phyloP scores from a whole-genome alignment of 2,888 invertebrate genomes.

The Platycheirus rosarum region DNA sequence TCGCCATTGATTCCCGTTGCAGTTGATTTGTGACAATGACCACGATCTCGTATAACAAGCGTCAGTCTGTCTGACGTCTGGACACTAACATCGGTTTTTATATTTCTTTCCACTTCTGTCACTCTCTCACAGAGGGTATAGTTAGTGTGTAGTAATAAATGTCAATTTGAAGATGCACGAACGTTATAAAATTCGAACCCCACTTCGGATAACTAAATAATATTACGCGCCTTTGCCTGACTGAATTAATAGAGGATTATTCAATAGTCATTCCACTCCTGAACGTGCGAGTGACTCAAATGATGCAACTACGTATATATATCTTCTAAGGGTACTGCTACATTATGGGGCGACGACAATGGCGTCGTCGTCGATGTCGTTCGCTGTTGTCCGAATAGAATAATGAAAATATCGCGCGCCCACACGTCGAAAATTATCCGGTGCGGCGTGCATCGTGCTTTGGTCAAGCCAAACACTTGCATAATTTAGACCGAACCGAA shows the following conservation, averaged over 20 bases:
- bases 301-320: constrained; percentile 60
- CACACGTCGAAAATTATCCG: constrained; percentile 65
- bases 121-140: constrained; percentile 14
- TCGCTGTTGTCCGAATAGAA: constrained; percentile 55
- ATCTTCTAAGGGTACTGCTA: constrained; percentile 25
- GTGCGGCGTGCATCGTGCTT: constrained; percentile 54
- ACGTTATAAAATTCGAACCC: constrained; percentile 14
- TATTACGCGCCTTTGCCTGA: constrained; percentile 21
- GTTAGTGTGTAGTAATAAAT: constrained; percentile 22
- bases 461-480: constrained; percentile 61
- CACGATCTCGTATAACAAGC: constrained; percentile 66
- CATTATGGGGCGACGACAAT: constrained; percentile 53
- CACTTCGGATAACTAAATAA: constrained; percentile 44
- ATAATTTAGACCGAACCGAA: constrained; percentile 62
- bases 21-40: constrained; percentile 64
- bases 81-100: constrained; percentile 50
- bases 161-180: constrained; percentile 57
- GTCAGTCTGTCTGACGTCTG: constrained; percentile 66
- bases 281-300: constrained; percentile 56
- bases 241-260: constrained; percentile 53
- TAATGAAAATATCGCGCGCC: constrained; percentile 70
- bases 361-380: constrained; percentile 27
- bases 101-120: constrained; percentile 19
- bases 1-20: constrained; percentile 56
- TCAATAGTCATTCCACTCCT: constrained; percentile 53